Evolutionary conservation across 1,140 invertebrate species (phyloP).

Genomic region (Lordiphosa clarofinis): DNA sequence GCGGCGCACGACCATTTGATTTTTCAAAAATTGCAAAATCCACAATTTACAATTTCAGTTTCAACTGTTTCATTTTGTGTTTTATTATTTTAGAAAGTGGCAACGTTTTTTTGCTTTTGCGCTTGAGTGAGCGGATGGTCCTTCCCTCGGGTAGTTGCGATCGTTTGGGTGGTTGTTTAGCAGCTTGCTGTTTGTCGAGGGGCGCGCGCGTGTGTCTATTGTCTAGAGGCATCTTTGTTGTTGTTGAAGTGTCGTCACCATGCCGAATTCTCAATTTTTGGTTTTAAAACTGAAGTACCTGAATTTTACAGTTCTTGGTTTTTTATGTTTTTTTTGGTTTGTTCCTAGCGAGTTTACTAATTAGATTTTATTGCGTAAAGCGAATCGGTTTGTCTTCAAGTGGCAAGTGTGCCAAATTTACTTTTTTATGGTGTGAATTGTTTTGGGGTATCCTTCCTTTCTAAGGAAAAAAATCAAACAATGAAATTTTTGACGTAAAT

Average conservation of each 20-base stretch:
- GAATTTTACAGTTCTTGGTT: slow-evolving; percentile 52
- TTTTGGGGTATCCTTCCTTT: background rate
- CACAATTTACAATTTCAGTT: slow-evolving; percentile 24
- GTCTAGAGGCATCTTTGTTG: slow-evolving; percentile 64
- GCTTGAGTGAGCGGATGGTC: slow-evolving; percentile 58
- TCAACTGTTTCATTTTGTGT: slow-evolving; percentile 30
- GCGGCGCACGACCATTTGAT: slow-evolving; percentile 71
- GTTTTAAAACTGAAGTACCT: slow-evolving; percentile 59
- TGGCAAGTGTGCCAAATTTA: slow-evolving; percentile 60
- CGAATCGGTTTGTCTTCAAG: slow-evolving; percentile 56
- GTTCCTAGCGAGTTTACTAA: slow-evolving; percentile 54
- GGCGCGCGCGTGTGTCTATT: slow-evolving; percentile 65
- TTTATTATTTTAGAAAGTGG: slow-evolving; percentile 15
- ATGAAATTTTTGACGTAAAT: too few relatives aligned
- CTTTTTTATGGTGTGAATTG: slow-evolving; percentile 49
- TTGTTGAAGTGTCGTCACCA: slow-evolving; percentile 68
- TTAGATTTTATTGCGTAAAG: slow-evolving; percentile 70
- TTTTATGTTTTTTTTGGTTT: slow-evolving; percentile 14
- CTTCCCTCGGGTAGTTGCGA: slow-evolving; percentile 7
- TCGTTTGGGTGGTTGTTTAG: slow-evolving; percentile 38
- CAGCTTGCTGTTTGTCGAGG: slow-evolving; percentile 24
- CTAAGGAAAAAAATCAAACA: too few relatives aligned
- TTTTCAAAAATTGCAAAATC: slow-evolving; percentile 63
- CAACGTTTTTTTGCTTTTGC: slow-evolving; percentile 40
- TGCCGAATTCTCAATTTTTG: slow-evolving; percentile 49